Evolutionary conservation across 2,888 invertebrate genomes (phyloP), one percentile per base, ranked within the genome.

Genomic region (Marronus borbonicus): DNA sequence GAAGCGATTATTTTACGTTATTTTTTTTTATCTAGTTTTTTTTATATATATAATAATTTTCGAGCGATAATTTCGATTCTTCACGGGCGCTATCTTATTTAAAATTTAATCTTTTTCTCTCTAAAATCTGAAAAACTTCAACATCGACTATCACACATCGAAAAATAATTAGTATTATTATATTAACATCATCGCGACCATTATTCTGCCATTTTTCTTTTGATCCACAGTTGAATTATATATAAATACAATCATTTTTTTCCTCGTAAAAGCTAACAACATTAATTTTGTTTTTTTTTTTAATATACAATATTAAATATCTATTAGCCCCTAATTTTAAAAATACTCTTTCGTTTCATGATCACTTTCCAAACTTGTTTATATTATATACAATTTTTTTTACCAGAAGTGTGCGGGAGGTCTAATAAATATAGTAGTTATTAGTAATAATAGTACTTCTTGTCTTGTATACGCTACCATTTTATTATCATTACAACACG

Each of bases 401-500:
- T 44, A 65, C 65, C 10, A 44, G 8, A 50, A 49, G 50, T 17
- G 68, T 68, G 68, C 68, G 50, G 31, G 24, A 68, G 68, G 24
- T 68, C 49, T 68, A 68, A 49, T 66, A 64, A 49, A 17, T 39
- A 50, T 49, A 52, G 49, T 50, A 50, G 36, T n/a, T 39, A 65
- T 10, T 64, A 64, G 39, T 65, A 36, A 36, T 36, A 68, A 49
- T 52, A 68, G 28, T 68, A 68, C 10, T 68, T 76, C 55, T 36
- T 76, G n/a, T 64, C 60, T 76, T 62, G 28, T 76, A 68, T 68
- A 81, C 81, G 80, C 82, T 82, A 82, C 81, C 81, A 80, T 80
- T 58, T 70, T 72, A 52, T 72, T 76, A 62, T 78, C 75, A 69
- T 79, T 72, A 64, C 77, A 68, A 79, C 84, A 86, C 85, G 84